A percentile compares a stretch with the other conserved stretches of the same genome.
Evolutionary conservation across 1,140 invertebrate genomes (phyloP).

Genomic region (Lysiphlebus fabarum): DNA sequence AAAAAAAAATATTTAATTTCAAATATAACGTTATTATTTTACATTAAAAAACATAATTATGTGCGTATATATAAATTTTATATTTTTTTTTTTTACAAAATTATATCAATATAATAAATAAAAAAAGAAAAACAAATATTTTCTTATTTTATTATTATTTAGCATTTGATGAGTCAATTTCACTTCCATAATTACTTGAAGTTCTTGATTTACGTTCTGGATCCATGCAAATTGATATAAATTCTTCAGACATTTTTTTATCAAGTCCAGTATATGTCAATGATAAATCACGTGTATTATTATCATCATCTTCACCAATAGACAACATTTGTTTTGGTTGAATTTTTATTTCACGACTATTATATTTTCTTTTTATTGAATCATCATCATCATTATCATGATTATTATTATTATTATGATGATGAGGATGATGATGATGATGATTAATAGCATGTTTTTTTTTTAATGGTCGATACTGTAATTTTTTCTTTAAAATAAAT

Average conservation of each 20-base stretch:
- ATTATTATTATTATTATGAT: too few relatives aligned
- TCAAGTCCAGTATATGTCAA: conserved; percentile 61
- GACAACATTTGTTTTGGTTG: conserved; percentile 40
- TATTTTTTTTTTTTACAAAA: neutral
- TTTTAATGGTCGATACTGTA: too few relatives aligned
- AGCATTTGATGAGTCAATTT: conserved; percentile 32
- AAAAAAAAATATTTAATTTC: too few relatives aligned
- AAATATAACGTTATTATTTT: too few relatives aligned
- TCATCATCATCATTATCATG: too few relatives aligned
- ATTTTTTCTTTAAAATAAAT: too few relatives aligned
- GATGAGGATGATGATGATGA: too few relatives aligned
- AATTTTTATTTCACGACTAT: conserved; percentile 33
- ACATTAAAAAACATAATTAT: too few relatives aligned
- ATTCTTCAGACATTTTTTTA: conserved; percentile 59
- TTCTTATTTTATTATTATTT: conserved; percentile 27
- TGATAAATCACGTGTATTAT: conserved; percentile 46
- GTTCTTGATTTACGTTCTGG: conserved; percentile 50
- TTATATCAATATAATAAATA: neutral
- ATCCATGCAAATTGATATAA: conserved; percentile 59
- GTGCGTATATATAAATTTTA: too few relatives aligned
- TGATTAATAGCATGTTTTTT: too few relatives aligned
- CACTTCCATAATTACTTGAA: conserved; percentile 48
- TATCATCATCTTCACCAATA: conserved; percentile 38
- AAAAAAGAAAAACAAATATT: neutral
- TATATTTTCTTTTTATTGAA: conserved; percentile 33